phyloP scores from a whole-genome alignment of 2,113 vertebrate genomes.

The Xyliphius kryptos region DNA sequence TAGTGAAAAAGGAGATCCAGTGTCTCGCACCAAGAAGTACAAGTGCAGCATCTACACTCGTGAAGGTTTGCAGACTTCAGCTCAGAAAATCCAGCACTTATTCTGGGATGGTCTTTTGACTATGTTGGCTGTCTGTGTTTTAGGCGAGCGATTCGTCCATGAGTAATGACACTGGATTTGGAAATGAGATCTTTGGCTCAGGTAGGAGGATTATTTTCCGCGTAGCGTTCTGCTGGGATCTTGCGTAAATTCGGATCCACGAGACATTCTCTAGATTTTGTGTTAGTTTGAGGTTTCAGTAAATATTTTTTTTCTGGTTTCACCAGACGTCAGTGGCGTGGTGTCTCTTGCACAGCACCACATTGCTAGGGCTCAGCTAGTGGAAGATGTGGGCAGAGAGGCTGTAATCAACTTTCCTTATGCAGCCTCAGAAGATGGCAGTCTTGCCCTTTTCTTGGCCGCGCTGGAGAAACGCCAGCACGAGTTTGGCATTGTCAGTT shows the following conservation, averaged over 20 bases:
- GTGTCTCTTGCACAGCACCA: slow-evolving; percentile 59
- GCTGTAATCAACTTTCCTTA: slow-evolving; percentile 74
- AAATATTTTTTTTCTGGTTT: too few species aligned
- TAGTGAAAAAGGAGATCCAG: slow-evolving; percentile 66
- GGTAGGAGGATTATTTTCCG: slow-evolving; percentile 64
- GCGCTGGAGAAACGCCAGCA: slow-evolving; percentile 67
- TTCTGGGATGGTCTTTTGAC: too few species aligned
- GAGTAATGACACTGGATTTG: slow-evolving; percentile 59
- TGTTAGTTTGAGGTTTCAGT: too few species aligned
- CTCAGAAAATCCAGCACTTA: background rate
- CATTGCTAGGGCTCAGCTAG: slow-evolving; percentile 64
- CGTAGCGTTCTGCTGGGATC: too few species aligned
- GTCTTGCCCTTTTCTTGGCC: slow-evolving; percentile 65
- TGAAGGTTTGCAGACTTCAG: slow-evolving; percentile 52
- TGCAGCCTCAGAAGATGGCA: slow-evolving; percentile 62
- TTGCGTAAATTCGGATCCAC: too few species aligned
- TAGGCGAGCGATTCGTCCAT: slow-evolving; percentile 65
- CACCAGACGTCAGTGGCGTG: slow-evolving; percentile 66
- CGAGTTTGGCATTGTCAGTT: slow-evolving; percentile 72
- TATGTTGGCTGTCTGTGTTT: too few species aligned
- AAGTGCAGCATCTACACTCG: slow-evolving; percentile 28
- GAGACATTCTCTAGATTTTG: too few species aligned
- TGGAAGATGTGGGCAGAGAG: slow-evolving; percentile 71
- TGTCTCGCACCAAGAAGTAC: slow-evolving; percentile 42
- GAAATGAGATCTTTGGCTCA: slow-evolving; percentile 50